Percentiles rank a stretch among this genome's conserved stretches.
Evolutionary conservation across 2,888 invertebrate genomes (phyloP).

Genomic region (Liposcelis brunnea): DNA sequence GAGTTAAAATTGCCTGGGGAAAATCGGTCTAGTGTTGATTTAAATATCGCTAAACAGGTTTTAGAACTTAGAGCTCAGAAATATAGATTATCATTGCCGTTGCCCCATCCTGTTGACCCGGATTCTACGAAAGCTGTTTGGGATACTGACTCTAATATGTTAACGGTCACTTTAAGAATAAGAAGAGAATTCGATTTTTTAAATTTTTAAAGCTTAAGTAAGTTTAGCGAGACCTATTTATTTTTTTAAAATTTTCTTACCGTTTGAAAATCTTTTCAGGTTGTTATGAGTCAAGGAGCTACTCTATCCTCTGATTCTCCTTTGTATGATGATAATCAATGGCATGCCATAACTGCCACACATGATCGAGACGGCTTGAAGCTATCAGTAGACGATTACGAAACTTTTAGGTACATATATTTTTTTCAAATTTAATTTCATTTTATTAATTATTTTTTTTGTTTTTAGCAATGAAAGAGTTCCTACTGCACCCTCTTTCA

Average conservation of each 20-base stretch:
- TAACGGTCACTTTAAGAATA: constrained; percentile 54
- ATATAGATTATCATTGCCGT: constrained; percentile 49
- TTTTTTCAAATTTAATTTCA: too few relatives aligned
- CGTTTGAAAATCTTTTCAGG: neutral
- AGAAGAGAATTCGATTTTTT: constrained; percentile 65
- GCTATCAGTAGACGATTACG: constrained; percentile 72
- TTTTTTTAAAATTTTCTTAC: too few relatives aligned
- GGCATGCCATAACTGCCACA: constrained; percentile 84
- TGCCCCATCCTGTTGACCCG: constrained; percentile 67
- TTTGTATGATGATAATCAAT: constrained; percentile 73
- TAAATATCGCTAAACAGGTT: constrained; percentile 42
- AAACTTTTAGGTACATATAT: constrained; percentile 39
- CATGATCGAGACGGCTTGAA: constrained; percentile 45
- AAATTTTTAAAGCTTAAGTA: constrained; percentile 78
- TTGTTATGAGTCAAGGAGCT: too few relatives aligned
- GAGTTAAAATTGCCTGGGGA: constrained; percentile 59
- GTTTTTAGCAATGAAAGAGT: neutral
- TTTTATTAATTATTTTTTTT: constrained; percentile 3
- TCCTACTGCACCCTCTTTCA: constrained; percentile 5
- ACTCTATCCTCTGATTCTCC: constrained; percentile 34
- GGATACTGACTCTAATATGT: constrained; percentile 42
- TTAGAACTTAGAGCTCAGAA: constrained; percentile 43
- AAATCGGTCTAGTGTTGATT: constrained; percentile 50
- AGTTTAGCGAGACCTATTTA: too few relatives aligned
- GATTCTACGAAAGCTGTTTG: constrained; percentile 65